Percentiles rank a stretch among this genome's conserved stretches.
phyloP scores from a whole-genome alignment of 2,113 vertebrate species.

The Phaethon lepturus region DNA sequence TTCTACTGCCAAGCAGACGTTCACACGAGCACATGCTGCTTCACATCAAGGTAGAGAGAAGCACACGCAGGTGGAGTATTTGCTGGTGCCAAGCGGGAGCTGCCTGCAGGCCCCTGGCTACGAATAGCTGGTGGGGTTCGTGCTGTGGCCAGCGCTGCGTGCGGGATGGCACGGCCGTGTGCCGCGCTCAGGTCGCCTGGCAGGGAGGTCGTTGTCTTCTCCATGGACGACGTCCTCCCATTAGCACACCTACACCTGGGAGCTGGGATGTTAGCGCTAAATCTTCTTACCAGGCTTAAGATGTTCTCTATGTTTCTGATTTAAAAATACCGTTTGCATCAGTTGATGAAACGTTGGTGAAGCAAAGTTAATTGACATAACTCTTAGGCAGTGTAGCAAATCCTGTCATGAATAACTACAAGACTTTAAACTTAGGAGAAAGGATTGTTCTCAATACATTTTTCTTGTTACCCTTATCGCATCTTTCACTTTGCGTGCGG shows the following conservation, averaged over 20 bases:
- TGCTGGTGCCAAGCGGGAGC: neutral
- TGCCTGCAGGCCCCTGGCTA: neutral
- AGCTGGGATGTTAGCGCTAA: neutral
- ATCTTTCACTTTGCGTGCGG: neutral
- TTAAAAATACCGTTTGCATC: neutral
- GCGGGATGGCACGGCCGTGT: fast-evolving
- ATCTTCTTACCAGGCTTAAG: neutral
- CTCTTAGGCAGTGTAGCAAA: neutral
- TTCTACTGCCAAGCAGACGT: neutral
- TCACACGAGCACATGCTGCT: neutral
- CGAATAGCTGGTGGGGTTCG: neutral
- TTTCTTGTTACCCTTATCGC: neutral
- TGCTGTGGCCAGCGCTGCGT: neutral
- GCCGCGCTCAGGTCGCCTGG: fast-evolving
- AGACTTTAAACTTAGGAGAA: neutral
- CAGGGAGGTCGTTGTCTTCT: fast-evolving
- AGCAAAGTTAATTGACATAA: neutral
- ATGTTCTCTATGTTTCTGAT: neutral
- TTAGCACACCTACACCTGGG: neutral
- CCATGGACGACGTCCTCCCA: fast-evolving
- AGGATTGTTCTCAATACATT: neutral
- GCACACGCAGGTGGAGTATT: neutral
- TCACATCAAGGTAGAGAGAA: neutral
- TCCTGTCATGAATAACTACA: neutral
- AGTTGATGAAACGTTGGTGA: neutral